A percentile compares a stretch with the other conserved stretches of the same genome.
These are phyloP conservation scores for Antrozous pallidus DNA, from an alignment of 2,797 vertebrate genomes.

Conservation along the genomic window DNA sequence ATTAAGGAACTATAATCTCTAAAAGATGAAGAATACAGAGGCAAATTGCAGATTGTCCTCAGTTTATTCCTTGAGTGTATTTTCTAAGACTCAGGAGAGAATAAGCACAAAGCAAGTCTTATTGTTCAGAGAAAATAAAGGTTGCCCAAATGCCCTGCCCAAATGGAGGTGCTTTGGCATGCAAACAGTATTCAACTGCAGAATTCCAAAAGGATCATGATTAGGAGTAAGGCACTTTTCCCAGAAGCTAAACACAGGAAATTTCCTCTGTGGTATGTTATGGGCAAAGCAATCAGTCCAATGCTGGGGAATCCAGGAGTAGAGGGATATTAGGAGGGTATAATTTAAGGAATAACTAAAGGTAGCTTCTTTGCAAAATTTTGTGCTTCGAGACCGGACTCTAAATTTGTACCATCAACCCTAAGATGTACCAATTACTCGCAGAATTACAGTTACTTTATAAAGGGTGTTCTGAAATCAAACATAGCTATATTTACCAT, in stretches of 20 bases:
- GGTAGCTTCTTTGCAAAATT: not conserved
- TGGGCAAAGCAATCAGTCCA: not conserved
- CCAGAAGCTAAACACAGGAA: slow-evolving; percentile 31
- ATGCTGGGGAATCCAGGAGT: not conserved
- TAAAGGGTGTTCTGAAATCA: not conserved
- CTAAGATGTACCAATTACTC: not conserved
- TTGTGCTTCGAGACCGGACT: not conserved
- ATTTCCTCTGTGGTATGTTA: not conserved
- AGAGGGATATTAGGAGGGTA: not conserved
- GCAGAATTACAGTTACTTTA: not conserved
- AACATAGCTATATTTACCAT: slow-evolving; percentile 85
- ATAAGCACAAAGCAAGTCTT: not conserved
- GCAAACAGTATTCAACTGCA: not conserved
- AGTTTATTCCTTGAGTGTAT: not conserved
- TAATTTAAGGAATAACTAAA: not conserved
- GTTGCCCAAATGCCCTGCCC: not conserved
- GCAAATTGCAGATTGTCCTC: not conserved
- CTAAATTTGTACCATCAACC: not conserved
- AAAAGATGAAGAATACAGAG: not conserved
- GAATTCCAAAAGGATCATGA: not conserved
- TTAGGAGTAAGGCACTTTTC: not conserved
- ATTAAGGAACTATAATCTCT: not conserved
- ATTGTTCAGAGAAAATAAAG: not conserved
- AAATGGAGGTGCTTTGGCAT: not conserved
- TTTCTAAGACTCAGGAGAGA: not conserved